Evolutionary conservation across 2,113 vertebrate species (phyloP).

Genomic region (Hyaena hyaena): DNA sequence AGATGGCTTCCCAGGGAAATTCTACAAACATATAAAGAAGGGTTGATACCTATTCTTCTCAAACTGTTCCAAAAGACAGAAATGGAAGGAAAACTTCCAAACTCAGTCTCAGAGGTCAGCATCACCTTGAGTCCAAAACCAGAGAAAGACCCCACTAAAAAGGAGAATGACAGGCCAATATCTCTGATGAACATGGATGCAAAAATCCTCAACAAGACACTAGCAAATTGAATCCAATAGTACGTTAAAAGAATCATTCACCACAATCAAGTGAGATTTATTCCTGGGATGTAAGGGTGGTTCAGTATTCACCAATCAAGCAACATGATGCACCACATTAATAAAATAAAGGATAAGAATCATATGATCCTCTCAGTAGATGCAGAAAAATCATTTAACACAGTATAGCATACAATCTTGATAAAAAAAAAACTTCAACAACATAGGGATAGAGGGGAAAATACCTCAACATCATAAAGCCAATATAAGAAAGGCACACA

Average conservation of each 20-base stretch:
- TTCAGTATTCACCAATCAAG: background rate
- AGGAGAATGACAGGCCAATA: background rate
- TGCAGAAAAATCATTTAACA: background rate
- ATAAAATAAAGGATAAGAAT: background rate
- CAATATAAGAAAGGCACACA: background rate
- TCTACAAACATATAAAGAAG: background rate
- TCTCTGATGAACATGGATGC: background rate
- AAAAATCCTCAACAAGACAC: background rate
- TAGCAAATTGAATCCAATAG: background rate
- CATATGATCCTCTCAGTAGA: background rate
- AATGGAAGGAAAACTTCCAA: background rate
- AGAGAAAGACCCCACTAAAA: background rate
- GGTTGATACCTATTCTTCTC: background rate
- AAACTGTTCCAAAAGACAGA: background rate
- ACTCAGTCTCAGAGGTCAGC: background rate
- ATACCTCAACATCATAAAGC: background rate
- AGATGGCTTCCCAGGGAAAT: background rate
- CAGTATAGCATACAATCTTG: background rate
- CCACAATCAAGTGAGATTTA: background rate
- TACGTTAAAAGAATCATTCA: background rate
- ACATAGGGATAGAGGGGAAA: background rate
- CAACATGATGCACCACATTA: background rate
- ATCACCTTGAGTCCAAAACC: background rate
- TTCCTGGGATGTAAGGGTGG: background rate
- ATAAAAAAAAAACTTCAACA: background rate